These are phyloP conservation scores for Dioctria linearis DNA, from an alignment of 2,888 invertebrate genomes.

Conservation along the genomic window DNA sequence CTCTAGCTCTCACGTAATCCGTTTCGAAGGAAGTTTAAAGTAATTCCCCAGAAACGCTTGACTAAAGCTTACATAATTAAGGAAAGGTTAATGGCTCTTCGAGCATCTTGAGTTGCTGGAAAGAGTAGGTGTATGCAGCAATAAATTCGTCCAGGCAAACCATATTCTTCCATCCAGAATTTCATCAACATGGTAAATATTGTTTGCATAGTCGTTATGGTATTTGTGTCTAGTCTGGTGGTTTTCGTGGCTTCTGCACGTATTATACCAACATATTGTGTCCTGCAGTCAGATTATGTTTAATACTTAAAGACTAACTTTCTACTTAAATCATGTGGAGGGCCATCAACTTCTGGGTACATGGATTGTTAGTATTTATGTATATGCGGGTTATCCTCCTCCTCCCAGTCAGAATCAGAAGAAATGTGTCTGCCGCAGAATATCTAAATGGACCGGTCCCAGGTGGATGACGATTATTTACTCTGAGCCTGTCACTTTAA, in stretches of 20 bases:
- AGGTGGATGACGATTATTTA: background rate
- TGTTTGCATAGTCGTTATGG: too few relatives aligned
- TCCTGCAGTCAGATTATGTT: too few relatives aligned
- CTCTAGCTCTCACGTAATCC: background rate
- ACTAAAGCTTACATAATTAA: background rate
- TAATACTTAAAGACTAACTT: too few relatives aligned
- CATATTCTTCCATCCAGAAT: background rate
- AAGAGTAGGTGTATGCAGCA: background rate
- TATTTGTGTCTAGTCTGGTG: too few relatives aligned
- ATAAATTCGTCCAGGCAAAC: background rate
- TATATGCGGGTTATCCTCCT: too few relatives aligned
- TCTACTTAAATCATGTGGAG: too few relatives aligned
- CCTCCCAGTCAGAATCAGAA: background rate
- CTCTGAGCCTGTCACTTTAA: too few relatives aligned
- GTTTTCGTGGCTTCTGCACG: too few relatives aligned
- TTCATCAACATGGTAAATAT: background rate
- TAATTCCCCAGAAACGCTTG: background rate
- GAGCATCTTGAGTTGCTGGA: background rate
- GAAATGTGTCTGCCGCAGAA: background rate
- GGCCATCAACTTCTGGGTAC: too few relatives aligned
- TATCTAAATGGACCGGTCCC: background rate
- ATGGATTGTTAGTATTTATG: too few relatives aligned
- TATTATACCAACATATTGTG: too few relatives aligned
- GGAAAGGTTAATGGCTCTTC: slow-evolving; percentile 1
- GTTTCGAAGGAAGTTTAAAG: background rate